These are phyloP conservation scores for Aphidius colemani DNA, from an alignment of 2,888 invertebrate genomes.

Conservation along the genomic window DNA sequence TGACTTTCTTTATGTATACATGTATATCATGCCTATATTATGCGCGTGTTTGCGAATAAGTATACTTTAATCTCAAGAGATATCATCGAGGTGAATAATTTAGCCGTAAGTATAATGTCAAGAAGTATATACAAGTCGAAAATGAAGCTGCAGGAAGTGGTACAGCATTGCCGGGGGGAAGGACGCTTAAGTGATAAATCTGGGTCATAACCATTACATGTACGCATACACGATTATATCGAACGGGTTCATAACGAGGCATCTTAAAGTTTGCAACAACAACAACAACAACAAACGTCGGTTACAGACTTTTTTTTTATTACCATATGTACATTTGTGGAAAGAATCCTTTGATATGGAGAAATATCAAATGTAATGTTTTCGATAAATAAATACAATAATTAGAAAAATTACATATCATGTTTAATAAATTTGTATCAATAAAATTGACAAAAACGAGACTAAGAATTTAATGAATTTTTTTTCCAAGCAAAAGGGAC, in stretches of 20 bases:
- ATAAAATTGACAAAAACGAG: too few species aligned
- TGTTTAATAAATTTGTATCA: too few species aligned
- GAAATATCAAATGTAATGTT: too few species aligned
- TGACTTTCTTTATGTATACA: constrained; percentile 50
- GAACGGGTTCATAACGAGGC: constrained; percentile 18
- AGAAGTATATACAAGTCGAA: neutral
- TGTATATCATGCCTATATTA: constrained; percentile 34
- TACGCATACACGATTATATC: constrained; percentile 6
- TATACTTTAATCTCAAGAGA: constrained; percentile 25
- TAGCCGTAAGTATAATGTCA: too few species aligned
- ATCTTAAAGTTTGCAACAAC: constrained; percentile 57
- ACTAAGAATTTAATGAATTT: too few species aligned
- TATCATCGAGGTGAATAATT: constrained; percentile 8
- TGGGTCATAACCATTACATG: constrained; percentile 42
- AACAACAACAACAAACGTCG: constrained; percentile 45
- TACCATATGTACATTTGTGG: too few species aligned
- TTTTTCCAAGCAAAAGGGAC: too few species aligned
- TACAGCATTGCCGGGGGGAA: constrained; percentile 58
- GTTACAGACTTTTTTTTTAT: neutral
- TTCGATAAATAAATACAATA: too few species aligned
- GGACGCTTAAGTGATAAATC: constrained; percentile 50
- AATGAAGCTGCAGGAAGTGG: constrained; percentile 45
- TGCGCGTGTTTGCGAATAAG: constrained; percentile 26
- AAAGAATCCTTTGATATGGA: too few species aligned
- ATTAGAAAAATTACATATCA: too few species aligned